These are phyloP conservation scores for Whitmania pigra DNA, from an alignment of 1,140 invertebrate species.

Conservation along the genomic window DNA sequence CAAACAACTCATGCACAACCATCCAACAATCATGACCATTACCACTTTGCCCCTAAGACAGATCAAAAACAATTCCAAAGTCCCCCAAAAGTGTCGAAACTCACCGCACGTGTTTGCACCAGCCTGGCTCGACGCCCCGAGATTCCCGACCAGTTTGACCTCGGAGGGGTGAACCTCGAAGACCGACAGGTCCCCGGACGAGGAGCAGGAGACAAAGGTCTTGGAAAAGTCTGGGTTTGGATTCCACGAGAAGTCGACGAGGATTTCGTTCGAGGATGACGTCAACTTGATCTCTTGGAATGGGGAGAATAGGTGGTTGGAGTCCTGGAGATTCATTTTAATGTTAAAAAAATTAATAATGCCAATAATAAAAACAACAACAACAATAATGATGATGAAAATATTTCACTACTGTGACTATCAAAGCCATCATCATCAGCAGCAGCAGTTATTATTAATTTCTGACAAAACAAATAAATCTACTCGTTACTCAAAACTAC, in stretches of 20 bases:
- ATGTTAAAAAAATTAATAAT: no score
- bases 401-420: no score
- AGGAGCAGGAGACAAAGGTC: neutral
- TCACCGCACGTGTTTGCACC: neutral
- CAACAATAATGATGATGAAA: no score
- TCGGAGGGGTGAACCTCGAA: neutral
- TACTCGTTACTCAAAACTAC: no score
- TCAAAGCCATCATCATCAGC: no score
- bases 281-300: conserved; percentile 10
- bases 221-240: neutral
- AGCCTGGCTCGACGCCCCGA: neutral
- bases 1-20: no score
- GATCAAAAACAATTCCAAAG: neutral
- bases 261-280: neutral
- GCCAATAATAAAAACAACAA: no score
- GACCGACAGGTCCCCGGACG: neutral
- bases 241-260: neutral
- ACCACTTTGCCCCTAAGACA: no score
- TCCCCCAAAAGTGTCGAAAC: neutral
- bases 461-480: no score
- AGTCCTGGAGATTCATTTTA: no score
- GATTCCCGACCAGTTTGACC: neutral
- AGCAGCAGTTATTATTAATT: no score
- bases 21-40: no score
- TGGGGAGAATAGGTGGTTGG: neutral